phyloP scores from a whole-genome alignment of 2,888 invertebrate genomes.

The Timema cristinae region DNA sequence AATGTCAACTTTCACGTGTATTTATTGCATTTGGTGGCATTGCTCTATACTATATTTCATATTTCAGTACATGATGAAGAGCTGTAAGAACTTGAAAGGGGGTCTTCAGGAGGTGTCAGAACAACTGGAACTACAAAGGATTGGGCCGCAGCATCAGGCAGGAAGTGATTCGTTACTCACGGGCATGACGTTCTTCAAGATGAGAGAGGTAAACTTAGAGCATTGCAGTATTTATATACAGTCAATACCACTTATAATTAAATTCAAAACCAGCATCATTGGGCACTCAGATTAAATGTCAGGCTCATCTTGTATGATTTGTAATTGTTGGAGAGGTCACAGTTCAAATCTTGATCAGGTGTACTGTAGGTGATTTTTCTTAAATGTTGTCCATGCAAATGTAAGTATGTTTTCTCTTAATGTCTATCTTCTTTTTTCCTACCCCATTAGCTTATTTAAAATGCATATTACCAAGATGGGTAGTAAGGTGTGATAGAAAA shows the following conservation, averaged over 20 bases:
- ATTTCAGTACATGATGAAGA: slow-evolving; percentile 86
- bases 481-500: no score
- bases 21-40: neutral
- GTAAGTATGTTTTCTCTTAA: no score
- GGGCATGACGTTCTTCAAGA: slow-evolving; percentile 58
- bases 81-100: slow-evolving; percentile 97
- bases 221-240: slow-evolving; percentile 49
- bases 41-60: neutral
- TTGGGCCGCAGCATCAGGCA: slow-evolving; percentile 57
- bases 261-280: no score
- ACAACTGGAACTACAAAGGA: slow-evolving; percentile 46
- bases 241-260: neutral
- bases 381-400: no score
- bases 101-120: slow-evolving; percentile 63
- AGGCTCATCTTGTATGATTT: no score
- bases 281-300: no score
- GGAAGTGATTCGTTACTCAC: slow-evolving; percentile 60
- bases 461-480: no score
- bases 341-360: no score
- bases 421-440: no score
- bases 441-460: no score
- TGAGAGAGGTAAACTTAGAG: slow-evolving; percentile 52
- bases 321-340: no score
- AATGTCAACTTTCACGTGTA: neutral
- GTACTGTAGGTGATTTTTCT: no score